These are phyloP conservation scores for Danaus chrysippus DNA, from an alignment of 2,888 invertebrate genomes.

Conservation along the genomic window DNA sequence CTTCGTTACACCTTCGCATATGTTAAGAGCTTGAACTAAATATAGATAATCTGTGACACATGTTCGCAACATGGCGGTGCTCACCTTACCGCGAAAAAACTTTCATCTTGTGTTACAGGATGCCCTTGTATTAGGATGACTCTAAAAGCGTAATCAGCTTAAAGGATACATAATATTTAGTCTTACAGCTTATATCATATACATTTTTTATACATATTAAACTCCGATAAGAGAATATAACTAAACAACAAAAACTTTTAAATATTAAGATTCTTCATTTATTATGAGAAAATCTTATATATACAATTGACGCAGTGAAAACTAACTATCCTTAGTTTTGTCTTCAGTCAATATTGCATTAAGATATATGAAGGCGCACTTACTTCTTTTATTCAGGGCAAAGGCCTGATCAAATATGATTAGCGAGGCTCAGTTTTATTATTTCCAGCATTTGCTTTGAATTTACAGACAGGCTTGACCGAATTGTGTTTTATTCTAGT, in stretches of 20 bases:
- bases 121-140: slow-evolving; percentile 59
- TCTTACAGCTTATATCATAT: too few relatives aligned
- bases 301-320: too few relatives aligned
- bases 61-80: slow-evolving; percentile 70
- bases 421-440: too few relatives aligned
- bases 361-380: slow-evolving; percentile 13
- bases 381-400: not conserved
- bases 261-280: not conserved
- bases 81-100: slow-evolving; percentile 70
- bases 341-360: slow-evolving; percentile 11
- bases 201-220: too few relatives aligned
- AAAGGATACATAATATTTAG: not conserved
- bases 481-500: too few relatives aligned
- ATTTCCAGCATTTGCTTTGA: too few relatives aligned
- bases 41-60: slow-evolving; percentile 63
- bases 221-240: too few relatives aligned
- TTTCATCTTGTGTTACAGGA: slow-evolving; percentile 74
- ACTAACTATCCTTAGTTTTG: too few relatives aligned
- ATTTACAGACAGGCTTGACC: too few relatives aligned
- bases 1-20: slow-evolving; percentile 57
- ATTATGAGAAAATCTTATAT: too few relatives aligned
- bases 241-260: not conserved
- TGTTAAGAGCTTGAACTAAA: slow-evolving; percentile 58
- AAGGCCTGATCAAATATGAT: too few relatives aligned
- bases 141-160: slow-evolving; percentile 19